These are phyloP conservation scores for Ommatoiulus sabulosus DNA, from an alignment of 2,888 invertebrate species.

Conservation along the genomic window DNA sequence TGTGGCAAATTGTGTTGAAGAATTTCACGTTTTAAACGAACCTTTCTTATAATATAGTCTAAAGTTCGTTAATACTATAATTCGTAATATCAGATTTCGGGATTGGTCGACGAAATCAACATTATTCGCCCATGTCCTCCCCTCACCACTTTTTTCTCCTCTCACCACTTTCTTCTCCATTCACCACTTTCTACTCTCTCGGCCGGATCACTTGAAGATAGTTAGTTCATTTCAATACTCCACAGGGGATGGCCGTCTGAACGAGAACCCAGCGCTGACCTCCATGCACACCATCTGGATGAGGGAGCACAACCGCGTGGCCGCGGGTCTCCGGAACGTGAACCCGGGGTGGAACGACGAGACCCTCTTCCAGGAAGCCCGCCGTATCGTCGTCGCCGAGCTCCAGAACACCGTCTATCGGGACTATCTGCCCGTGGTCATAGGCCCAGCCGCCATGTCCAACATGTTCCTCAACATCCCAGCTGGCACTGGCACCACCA, in stretches of 20 bases:
- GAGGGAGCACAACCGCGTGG: slow-evolving; percentile 59
- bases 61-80: no score
- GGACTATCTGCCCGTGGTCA: slow-evolving; percentile 55
- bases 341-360: slow-evolving; percentile 55
- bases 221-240: no score
- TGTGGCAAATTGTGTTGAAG: no score
- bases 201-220: no score
- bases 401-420: slow-evolving; percentile 55
- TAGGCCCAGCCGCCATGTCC: slow-evolving; percentile 51
- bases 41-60: no score
- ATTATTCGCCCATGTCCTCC: no score
- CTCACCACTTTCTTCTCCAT: no score
- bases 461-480: slow-evolving; percentile 18
- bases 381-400: slow-evolving; percentile 56
- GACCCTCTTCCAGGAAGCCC: slow-evolving; percentile 57
- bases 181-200: no score
- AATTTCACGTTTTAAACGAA: no score
- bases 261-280: slow-evolving; percentile 54
- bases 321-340: neutral
- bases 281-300: slow-evolving; percentile 55
- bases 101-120: no score
- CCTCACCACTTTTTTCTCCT: no score
- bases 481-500: slow-evolving; percentile 41
- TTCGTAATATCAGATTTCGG: no score
- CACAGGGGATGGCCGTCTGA: slow-evolving; percentile 54